phyloP scores from a whole-genome alignment of 2,797 vertebrate genomes.

The Typhlichthys eigenmanni region DNA sequence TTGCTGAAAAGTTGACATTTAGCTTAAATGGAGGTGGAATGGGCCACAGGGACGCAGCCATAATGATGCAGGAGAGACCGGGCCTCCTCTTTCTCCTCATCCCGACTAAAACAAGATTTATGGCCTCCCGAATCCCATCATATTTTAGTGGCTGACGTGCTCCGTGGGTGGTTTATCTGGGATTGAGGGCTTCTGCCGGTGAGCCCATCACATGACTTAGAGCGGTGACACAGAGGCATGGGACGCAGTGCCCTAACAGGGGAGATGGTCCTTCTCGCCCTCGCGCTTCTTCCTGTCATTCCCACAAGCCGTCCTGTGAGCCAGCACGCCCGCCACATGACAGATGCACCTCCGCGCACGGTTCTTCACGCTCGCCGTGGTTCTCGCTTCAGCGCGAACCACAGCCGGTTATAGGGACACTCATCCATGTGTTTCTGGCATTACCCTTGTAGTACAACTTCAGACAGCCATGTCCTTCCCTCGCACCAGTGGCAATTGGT shows the following conservation, averaged over 20 bases:
- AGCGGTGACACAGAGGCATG: constrained; percentile 56
- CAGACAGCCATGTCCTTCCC: no score
- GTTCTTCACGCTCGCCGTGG: not conserved
- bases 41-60: constrained; percentile 74
- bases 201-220: constrained; percentile 75
- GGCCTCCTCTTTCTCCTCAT: constrained; percentile 57
- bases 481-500: no score
- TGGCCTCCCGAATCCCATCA: constrained; percentile 75
- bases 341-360: constrained; percentile 7
- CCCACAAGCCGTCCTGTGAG: constrained; percentile 19
- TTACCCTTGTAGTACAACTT: no score
- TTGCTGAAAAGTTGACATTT: constrained; percentile 80
- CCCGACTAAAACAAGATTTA: constrained; percentile 80
- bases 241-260: constrained; percentile 47
- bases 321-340: not conserved
- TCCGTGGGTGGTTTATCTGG: constrained; percentile 78
- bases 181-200: constrained; percentile 77
- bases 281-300: constrained; percentile 6
- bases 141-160: constrained; percentile 80
- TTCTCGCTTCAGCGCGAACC: not conserved
- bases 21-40: constrained; percentile 82
- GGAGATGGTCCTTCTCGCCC: constrained; percentile 14
- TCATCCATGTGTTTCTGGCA: no score
- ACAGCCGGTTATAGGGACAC: no score
- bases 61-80: constrained; percentile 76